Percentiles rank a stretch among this genome's conserved stretches.
phyloP scores from a whole-genome alignment of 2,797 vertebrate genomes.

The Tympanoctomys barrerae region DNA sequence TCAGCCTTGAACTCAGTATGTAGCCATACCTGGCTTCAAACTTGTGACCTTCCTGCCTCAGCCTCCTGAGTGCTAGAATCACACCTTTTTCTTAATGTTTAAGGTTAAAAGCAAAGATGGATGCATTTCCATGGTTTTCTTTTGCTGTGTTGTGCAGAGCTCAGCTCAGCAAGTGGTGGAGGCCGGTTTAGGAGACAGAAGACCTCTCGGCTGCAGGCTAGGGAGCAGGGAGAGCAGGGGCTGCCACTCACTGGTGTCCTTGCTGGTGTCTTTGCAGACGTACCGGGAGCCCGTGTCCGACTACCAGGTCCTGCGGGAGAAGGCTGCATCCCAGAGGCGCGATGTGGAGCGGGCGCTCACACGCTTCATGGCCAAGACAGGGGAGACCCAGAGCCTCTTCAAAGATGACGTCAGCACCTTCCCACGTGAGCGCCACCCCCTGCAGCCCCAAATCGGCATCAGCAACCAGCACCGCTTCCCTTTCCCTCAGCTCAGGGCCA shows the following conservation, averaged over 20 bases:
- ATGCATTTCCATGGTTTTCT: neutral
- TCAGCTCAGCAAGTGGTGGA: neutral
- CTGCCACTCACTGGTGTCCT: rapidly evolving
- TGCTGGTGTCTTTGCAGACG: conserved; percentile 88
- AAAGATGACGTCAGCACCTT: conserved; percentile 97
- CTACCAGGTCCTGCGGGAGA: conserved; percentile 97
- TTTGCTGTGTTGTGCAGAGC: neutral
- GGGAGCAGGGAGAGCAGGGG: neutral
- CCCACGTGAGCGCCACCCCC: conserved; percentile 90
- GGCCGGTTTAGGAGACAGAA: neutral
- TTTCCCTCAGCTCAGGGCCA: neutral
- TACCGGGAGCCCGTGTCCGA: conserved; percentile 97
- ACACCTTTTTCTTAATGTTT: neutral
- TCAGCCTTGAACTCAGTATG: neutral
- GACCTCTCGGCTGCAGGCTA: neutral
- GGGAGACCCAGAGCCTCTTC: conserved; percentile 98
- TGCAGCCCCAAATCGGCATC: neutral
- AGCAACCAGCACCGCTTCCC: neutral
- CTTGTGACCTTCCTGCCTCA: neutral
- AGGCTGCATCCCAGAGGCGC: conserved; percentile 96
- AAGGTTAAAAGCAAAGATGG: neutral
- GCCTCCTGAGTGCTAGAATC: neutral
- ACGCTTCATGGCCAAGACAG: conserved; percentile 99
- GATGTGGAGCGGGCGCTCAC: conserved; percentile 98
- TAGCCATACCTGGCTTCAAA: neutral